Percentiles rank a stretch among this genome's conserved stretches.
Evolutionary conservation across 2,113 vertebrate species (phyloP).

Genomic region (Agelaius tricolor): DNA sequence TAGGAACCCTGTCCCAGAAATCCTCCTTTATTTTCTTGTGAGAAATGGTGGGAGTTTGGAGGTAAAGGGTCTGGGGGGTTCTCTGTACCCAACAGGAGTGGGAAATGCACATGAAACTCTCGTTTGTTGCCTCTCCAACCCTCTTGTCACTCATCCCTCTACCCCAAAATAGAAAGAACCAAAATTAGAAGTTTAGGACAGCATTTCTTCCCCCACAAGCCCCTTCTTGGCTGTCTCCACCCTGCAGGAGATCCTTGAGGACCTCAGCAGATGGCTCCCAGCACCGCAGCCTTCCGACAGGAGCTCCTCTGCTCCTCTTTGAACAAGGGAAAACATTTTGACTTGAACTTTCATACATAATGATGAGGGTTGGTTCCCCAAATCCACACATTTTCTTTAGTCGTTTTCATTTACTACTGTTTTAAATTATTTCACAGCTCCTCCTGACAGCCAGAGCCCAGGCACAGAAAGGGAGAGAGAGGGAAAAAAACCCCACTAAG

Average conservation of each 20-base stretch:
- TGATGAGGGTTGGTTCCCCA: conserved; percentile 66
- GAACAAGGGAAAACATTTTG: conserved; percentile 65
- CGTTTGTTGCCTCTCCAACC: neutral
- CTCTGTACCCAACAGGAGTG: neutral
- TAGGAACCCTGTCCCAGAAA: neutral
- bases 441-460: conserved; percentile 68
- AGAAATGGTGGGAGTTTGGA: neutral
- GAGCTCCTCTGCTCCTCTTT: conserved; percentile 30
- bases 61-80: neutral
- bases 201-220: rapidly evolving
- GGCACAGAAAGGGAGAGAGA: neutral
- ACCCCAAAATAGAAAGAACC: neutral
- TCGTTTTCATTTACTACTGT: conserved; percentile 71
- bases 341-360: conserved; percentile 66
- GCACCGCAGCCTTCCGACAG: neutral
- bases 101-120: rapidly evolving
- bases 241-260: neutral
- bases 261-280: neutral
- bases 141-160: neutral
- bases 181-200: neutral
- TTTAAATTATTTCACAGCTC: conserved; percentile 75
- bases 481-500: conserved; percentile 23
- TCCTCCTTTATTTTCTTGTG: neutral
- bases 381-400: conserved; percentile 64
- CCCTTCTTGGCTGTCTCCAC: neutral